Conservation (phyloP, 2,888 invertebrate species). For the Meteorus cinctellus region DNA sequence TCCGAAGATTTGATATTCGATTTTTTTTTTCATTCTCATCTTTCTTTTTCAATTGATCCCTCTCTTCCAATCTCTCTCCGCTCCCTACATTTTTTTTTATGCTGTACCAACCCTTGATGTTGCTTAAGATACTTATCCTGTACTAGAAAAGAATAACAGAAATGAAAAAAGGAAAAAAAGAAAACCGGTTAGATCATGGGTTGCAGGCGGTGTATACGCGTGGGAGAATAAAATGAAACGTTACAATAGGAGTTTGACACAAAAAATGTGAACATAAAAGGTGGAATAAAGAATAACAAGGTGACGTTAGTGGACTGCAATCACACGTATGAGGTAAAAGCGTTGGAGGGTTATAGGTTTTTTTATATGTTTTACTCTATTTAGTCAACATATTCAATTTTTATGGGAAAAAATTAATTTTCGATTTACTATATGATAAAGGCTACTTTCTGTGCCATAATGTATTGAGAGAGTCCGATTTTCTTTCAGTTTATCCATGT, state of each 20-base stretch:
- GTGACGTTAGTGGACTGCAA: conserved; percentile 19
- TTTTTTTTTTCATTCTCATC: conserved; percentile 44
- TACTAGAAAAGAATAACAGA: not conserved
- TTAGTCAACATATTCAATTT: not conserved
- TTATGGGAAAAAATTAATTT: not conserved
- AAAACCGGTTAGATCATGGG: conserved; percentile 65
- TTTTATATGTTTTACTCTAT: not conserved
- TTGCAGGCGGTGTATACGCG: conserved; percentile 53
- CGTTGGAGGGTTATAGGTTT: not conserved
- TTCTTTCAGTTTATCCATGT: too few species aligned
- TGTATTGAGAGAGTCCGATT: too few species aligned
- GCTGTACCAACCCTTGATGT: not conserved
- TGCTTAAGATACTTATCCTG: conserved; percentile 61
- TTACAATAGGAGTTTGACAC: conserved; percentile 9
- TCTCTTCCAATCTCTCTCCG: not conserved
- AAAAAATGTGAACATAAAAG: not conserved
- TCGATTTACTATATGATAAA: not conserved
- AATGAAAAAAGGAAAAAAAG: conserved; percentile 32
- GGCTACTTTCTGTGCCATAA: too few species aligned
- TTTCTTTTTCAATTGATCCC: conserved; percentile 31
- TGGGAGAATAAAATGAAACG: conserved; percentile 64
- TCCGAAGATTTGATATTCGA: conserved; percentile 60
- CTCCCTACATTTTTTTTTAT: too few species aligned
- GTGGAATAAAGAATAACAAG: not conserved
- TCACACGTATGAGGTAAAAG: conserved; percentile 21